Evolutionary conservation across 37 sponge, comb jelly and placozoan genomes (phyloP).

Genomic region (Eunapius fragilis): DNA sequence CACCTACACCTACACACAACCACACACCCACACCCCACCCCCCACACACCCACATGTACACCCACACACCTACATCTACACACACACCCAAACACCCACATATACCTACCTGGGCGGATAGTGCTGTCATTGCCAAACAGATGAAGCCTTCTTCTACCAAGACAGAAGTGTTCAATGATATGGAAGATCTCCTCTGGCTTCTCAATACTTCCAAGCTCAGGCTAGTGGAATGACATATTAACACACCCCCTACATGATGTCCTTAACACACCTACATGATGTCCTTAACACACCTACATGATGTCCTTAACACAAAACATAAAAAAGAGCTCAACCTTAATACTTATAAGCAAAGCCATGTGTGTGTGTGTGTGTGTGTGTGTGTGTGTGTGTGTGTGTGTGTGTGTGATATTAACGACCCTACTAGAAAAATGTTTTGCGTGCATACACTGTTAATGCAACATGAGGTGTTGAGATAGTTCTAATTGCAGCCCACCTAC

Average conservation of each 20-base stretch:
- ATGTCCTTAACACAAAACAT: too few species aligned
- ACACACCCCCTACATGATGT: background rate
- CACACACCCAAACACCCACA: background rate
- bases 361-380: too few species aligned
- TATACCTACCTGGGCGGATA: slow-evolving; percentile 75
- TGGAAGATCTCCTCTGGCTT: slow-evolving; percentile 96
- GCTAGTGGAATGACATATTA: slow-evolving; percentile 9
- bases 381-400: too few species aligned
- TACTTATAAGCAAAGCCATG: too few species aligned
- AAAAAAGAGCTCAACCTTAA: too few species aligned
- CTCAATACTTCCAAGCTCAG: slow-evolving; percentile 65
- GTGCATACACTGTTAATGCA: background rate
- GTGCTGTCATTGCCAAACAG: slow-evolving; percentile 89
- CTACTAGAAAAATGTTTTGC: too few species aligned
- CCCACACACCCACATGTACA: background rate
- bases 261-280: background rate
- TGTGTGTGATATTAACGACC: too few species aligned
- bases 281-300: too few species aligned
- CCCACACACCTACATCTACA: background rate
- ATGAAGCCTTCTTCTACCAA: slow-evolving; percentile 89
- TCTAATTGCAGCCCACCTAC: slow-evolving; percentile 19
- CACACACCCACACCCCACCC: slow-evolving; percentile 27
- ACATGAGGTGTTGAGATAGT: too few species aligned
- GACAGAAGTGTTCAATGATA: slow-evolving; percentile 96
- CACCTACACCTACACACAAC: background rate